Evolutionary conservation across 2,113 vertebrate species (phyloP).

Genomic region (Columba livia): DNA sequence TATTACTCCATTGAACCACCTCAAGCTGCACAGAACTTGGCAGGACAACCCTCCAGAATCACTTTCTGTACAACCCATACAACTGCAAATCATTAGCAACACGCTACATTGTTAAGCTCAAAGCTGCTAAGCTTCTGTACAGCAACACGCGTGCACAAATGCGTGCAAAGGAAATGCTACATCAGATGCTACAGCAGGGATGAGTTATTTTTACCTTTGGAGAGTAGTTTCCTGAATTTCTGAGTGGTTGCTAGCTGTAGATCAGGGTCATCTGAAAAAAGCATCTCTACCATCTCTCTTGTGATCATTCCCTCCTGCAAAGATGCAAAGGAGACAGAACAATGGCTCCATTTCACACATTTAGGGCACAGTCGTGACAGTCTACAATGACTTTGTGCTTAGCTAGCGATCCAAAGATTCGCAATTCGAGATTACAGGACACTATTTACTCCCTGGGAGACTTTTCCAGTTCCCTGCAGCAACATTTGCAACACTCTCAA

Average conservation of each 20-base stretch:
- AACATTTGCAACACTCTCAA: not conserved
- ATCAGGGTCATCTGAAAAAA: slow-evolving; percentile 96
- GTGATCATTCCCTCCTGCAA: slow-evolving; percentile 94
- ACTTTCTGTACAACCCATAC: not conserved
- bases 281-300: slow-evolving; percentile 96
- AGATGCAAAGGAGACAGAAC: not conserved
- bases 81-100: not conserved
- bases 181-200: accelerated
- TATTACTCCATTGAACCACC: not conserved
- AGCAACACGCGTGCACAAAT: not conserved
- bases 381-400: accelerated
- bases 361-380: not conserved
- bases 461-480: not conserved
- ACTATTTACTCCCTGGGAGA: not conserved
- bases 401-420: not conserved
- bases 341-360: not conserved
- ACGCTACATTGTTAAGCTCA: not conserved
- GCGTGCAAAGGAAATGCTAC: not conserved
- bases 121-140: not conserved
- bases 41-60: not conserved
- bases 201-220: slow-evolving; percentile 85
- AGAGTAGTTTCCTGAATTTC: slow-evolving; percentile 96
- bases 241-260: slow-evolving; percentile 94
- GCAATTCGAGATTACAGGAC: not conserved
- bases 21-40: not conserved